phyloP scores from a whole-genome alignment of 2,113 vertebrate genomes.

The Corvus hawaiiensis region DNA sequence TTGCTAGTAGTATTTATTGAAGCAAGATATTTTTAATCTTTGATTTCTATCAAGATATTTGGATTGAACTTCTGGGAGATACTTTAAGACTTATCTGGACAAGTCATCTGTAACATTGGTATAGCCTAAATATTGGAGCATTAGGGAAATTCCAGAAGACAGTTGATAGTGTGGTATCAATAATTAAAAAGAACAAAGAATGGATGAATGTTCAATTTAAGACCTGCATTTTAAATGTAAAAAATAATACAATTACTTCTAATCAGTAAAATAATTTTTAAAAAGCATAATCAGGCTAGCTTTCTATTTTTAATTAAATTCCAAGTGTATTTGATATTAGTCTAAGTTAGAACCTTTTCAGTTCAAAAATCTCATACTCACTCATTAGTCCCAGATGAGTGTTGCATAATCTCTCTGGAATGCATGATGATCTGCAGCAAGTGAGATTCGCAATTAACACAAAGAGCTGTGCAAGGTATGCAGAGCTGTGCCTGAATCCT shows the following conservation, averaged over 20 bases:
- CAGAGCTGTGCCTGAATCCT: background rate
- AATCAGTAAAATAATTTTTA: background rate
- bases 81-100: background rate
- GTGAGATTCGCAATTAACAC: background rate
- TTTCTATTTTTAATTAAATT: background rate
- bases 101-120: background rate
- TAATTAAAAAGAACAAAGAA: background rate
- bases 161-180: background rate
- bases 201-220: background rate
- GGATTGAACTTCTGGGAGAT: background rate
- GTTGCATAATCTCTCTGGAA: background rate
- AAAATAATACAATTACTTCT: background rate
- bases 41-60: background rate
- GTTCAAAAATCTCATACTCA: background rate
- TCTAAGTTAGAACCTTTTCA: background rate
- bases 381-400: background rate
- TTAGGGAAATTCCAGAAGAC: background rate
- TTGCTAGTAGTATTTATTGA: background rate
- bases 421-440: background rate
- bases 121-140: background rate
- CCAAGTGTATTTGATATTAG: background rate
- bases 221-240: background rate
- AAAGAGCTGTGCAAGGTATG: background rate
- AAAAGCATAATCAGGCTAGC: background rate
- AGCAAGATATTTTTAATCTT: background rate